Evolutionary conservation across 2,888 invertebrate species (phyloP).

Genomic region (Harpalus rufipes): DNA sequence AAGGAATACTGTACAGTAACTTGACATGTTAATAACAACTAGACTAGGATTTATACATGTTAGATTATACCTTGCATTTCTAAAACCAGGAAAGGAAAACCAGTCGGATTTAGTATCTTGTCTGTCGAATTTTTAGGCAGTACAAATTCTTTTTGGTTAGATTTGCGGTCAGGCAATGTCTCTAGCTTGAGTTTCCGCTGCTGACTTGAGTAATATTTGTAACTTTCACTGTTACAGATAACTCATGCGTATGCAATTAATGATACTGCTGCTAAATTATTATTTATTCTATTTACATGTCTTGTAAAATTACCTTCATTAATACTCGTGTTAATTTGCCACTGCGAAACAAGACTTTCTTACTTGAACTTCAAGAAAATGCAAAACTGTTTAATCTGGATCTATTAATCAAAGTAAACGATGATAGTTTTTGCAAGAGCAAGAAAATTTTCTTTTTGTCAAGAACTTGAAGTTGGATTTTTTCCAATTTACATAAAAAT

Average conservation of each 20-base stretch:
- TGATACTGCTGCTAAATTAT: slow-evolving; percentile 45
- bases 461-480: neutral
- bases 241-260: slow-evolving; percentile 63
- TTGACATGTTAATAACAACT: slow-evolving; percentile 15
- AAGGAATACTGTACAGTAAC: neutral
- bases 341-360: neutral
- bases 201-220: slow-evolving; percentile 53
- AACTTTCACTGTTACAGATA: slow-evolving; percentile 62
- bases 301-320: slow-evolving; percentile 22
- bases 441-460: neutral
- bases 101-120: neutral
- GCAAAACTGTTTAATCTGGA: slow-evolving; percentile 13
- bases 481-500: neutral
- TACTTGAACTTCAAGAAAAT: neutral
- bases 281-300: slow-evolving; percentile 38
- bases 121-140: slow-evolving; percentile 14
- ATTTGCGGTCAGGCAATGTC: slow-evolving; percentile 44
- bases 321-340: slow-evolving; percentile 3
- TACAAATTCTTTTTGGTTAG: slow-evolving; percentile 27
- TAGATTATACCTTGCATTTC: neutral
- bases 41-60: neutral
- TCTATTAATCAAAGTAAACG: neutral
- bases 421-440: neutral
- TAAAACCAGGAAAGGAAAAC: slow-evolving; percentile 9
- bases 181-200: slow-evolving; percentile 47